A percentile compares a stretch with the other conserved stretches of the same genome.
These are phyloP conservation scores for Lepilemur ruficaudatus DNA, from an alignment of 2,797 vertebrate species.

Conservation along the genomic window DNA sequence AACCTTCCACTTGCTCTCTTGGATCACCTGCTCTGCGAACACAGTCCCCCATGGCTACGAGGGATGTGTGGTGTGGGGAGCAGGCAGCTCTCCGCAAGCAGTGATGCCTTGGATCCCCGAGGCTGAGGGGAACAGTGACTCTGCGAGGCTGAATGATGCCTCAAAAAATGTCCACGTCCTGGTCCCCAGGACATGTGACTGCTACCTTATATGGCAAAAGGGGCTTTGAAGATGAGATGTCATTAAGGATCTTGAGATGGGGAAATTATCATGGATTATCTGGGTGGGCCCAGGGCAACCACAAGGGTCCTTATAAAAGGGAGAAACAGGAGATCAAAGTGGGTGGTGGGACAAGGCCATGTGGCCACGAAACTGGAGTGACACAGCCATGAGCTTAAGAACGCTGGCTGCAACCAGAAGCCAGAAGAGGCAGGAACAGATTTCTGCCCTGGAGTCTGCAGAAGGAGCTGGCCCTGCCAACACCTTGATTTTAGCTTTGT, in stretches of 20 bases:
- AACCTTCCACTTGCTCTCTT: not conserved
- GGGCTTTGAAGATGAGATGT: not conserved
- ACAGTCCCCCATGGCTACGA: too few species aligned
- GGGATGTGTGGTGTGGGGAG: fast-evolving
- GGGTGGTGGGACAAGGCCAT: not conserved
- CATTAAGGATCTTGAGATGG: not conserved
- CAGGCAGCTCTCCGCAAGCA: not conserved
- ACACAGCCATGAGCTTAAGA: not conserved
- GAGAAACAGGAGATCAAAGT: not conserved
- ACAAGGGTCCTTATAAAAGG: not conserved
- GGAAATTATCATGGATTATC: not conserved
- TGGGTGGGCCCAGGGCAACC: not conserved
- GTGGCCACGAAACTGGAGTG: not conserved
- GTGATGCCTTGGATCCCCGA: not conserved
- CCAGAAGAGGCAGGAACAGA: not conserved
- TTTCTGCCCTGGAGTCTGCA: not conserved
- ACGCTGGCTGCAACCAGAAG: not conserved
- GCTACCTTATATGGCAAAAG: not conserved
- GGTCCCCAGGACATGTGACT: not conserved
- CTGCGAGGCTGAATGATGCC: not conserved
- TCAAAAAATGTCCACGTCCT: not conserved
- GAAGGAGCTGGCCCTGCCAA: not conserved
- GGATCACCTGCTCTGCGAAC: not conserved
- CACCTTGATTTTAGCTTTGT: not conserved
- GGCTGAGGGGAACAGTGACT: not conserved